Percentiles rank a stretch among this genome's conserved stretches.
Evolutionary conservation across 1,140 invertebrate species (phyloP).

Genomic region (Luehdorfia chinensis): DNA sequence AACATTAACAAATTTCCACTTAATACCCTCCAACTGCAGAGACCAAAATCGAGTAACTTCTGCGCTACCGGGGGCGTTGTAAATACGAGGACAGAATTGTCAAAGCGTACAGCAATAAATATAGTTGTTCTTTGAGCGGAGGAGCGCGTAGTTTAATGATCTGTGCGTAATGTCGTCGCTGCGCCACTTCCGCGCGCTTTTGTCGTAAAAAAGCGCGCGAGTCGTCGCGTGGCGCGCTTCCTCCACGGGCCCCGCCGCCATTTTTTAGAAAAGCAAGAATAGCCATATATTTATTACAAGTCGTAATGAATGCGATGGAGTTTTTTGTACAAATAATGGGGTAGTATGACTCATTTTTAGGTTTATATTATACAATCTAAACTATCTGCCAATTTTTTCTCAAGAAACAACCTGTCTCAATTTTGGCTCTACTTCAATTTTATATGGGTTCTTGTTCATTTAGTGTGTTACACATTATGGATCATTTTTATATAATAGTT

Average conservation of each 20-base stretch:
- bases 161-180: constrained; percentile 60
- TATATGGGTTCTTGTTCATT: no score
- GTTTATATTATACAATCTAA: no score
- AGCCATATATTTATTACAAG: constrained; percentile 1
- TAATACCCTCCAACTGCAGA: constrained; percentile 2
- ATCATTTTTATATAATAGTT: no score
- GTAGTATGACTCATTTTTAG: no score
- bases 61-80: constrained; percentile 23
- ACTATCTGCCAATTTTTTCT: no score
- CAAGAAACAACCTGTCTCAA: no score
- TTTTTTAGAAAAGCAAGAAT: constrained; percentile 34
- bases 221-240: constrained; percentile 40
- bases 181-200: constrained; percentile 63
- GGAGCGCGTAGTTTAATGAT: constrained; percentile 59
- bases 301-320: neutral
- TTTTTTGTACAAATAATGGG: neutral
- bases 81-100: constrained; percentile 45
- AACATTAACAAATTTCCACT: neutral
- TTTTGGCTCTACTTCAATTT: no score
- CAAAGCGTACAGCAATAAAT: constrained; percentile 60
- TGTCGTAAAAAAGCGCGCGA: constrained; percentile 56
- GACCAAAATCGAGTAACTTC: neutral
- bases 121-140: constrained; percentile 45
- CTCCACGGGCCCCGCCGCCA: constrained; percentile 24
- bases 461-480: no score